These are phyloP conservation scores for Colletes collaris DNA, from an alignment of 2,888 invertebrate genomes.

Conservation along the genomic window DNA sequence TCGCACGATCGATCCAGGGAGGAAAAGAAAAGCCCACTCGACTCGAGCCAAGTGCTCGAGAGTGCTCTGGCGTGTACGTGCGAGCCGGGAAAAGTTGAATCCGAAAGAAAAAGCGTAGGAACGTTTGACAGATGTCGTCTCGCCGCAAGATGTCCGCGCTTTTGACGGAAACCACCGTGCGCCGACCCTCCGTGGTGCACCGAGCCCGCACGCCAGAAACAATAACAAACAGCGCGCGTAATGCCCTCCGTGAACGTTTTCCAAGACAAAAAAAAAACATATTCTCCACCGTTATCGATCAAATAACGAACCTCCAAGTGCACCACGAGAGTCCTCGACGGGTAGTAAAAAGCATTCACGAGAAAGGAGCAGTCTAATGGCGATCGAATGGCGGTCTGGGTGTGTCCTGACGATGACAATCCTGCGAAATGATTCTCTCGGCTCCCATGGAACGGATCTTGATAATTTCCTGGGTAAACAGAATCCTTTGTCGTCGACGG, in stretches of 20 bases:
- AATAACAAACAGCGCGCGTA: constrained; percentile 5
- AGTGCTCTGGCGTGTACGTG: constrained; percentile 32
- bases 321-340: constrained; percentile 3
- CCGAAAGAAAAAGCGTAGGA: constrained; percentile 35
- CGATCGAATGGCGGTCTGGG: constrained; percentile 43
- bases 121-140: constrained; percentile 49
- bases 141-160: constrained; percentile 17
- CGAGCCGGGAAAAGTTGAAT: constrained; percentile 39
- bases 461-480: constrained; percentile 72
- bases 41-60: constrained; percentile 34
- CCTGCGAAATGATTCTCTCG: constrained; percentile 5
- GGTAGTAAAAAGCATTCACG: constrained; percentile 5
- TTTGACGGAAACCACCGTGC: neutral
- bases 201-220: neutral
- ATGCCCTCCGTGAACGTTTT: neutral
- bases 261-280: neutral
- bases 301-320: constrained; percentile 21
- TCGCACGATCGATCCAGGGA: constrained; percentile 68
- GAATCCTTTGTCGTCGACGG: constrained; percentile 46
- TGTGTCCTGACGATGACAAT: constrained; percentile 8
- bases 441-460: constrained; percentile 37
- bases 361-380: constrained; percentile 33
- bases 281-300: constrained; percentile 32
- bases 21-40: constrained; percentile 64
- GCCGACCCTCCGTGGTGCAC: neutral